Base-by-base conservation (phyloP, 2,797 vertebrate species). In the Takifugu rubripes region DNA sequence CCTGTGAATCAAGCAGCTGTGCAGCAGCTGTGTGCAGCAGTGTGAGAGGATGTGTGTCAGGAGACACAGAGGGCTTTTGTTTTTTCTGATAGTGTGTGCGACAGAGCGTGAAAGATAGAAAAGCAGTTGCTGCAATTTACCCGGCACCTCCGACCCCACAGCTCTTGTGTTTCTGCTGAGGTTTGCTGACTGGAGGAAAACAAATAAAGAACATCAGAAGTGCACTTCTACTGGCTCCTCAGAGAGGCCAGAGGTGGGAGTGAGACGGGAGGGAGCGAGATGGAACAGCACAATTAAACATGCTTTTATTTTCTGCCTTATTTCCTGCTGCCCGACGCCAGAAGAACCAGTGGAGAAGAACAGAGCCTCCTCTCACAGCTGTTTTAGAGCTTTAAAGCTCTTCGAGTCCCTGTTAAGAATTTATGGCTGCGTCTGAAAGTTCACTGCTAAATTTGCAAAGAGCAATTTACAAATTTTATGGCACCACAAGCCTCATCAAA, bases 1-100 rank as follows among this genome's bases (percentile, higher is more conserved):
- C 56, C 82, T 52, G 36, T 74, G 77, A 68, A 74, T 77, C 66
- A 74, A 72, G 76, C 84, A 88, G 84, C 85, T 87, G 87, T 84
- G 78, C 53, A 67, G 71, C 89, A 88, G 84, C 86, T 87, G 87
- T 80, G 77, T 61, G 60, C 16, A 12, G 61, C 75, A 77, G 74
- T 81, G 83, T 82, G 86, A 80, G 81, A 84, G 75, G 79, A 59
- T 52, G 54, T 73, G 66, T 77, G 63, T 78, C 57, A 54, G 62
- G 63, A 66, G 77, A 64, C 26, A 12, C 64, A 56, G 51, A 56
- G 49, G 60, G 54, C 52, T 45, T 63, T 67, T 56, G 7, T 3
- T 14, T 14, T 40, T 40, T 40, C 14, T 40, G 36, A 40, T 43
- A 44, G 56, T 57, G 69, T 33, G 57, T 60, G 70, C 64, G 61